Conservation (phyloP, 2,797 vertebrate species). For the Trichosurus vulpecula region DNA sequence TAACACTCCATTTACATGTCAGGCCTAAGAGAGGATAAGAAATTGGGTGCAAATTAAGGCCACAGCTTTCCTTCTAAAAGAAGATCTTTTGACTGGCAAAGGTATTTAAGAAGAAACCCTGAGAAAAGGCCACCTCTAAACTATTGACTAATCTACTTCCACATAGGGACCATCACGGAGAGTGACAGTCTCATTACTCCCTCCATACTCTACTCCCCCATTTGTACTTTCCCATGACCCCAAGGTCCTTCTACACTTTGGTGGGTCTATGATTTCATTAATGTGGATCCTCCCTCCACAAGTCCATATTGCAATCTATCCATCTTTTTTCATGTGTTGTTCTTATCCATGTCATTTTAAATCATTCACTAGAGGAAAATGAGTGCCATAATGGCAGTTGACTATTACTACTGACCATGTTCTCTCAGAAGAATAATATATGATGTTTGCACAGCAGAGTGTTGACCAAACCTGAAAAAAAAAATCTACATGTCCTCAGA, state of each 20-base stretch:
- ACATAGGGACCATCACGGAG: not conserved
- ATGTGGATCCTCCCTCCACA: not conserved
- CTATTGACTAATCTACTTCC: not conserved
- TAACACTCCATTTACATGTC: not conserved
- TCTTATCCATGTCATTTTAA: not conserved
- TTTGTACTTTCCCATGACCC: not conserved
- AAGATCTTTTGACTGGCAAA: not conserved
- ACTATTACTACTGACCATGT: not conserved
- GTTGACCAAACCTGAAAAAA: not conserved
- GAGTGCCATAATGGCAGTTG: not conserved
- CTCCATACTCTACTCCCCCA: not conserved
- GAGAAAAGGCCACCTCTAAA: not conserved
- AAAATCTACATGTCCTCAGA: not conserved
- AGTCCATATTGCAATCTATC: not conserved
- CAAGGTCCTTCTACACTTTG: not conserved
- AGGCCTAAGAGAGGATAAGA: not conserved
- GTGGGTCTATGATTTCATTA: not conserved
- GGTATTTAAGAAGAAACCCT: not conserved
- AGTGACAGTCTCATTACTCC: not conserved
- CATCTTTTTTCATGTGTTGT: not conserved
- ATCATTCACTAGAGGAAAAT: not conserved
- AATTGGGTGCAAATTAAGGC: not conserved
- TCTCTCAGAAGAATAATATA: not conserved
- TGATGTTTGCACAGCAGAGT: not conserved
- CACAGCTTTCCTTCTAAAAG: not conserved